Percentiles rank a stretch among this genome's conserved stretches.
phyloP scores from a whole-genome alignment of 2,113 vertebrate genomes.

The Danionella cerebrum region DNA sequence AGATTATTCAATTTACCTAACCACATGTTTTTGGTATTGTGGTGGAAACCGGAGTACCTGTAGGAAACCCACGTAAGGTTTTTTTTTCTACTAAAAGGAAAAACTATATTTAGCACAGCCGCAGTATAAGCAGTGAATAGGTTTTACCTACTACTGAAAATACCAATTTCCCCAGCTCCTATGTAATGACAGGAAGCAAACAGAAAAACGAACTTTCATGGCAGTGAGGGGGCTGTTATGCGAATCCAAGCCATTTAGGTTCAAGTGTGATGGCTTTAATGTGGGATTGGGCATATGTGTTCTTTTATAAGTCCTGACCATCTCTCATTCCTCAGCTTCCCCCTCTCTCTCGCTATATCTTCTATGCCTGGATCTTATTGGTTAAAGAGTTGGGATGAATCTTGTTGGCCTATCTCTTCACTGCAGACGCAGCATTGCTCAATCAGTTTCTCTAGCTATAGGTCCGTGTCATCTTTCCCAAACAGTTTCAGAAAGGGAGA shows the following conservation, averaged over 20 bases:
- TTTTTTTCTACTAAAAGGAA: no score
- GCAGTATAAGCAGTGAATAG: no score
- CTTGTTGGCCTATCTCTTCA: constrained; percentile 55
- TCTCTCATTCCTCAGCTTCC: not conserved
- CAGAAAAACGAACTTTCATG: not conserved
- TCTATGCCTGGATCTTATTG: constrained; percentile 26
- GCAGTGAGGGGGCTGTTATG: not conserved
- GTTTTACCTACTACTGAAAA: not conserved
- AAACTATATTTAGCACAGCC: no score
- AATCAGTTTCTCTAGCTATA: constrained; percentile 58
- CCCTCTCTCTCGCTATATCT: not conserved
- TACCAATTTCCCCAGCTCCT: no score
- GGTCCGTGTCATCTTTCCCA: constrained; percentile 55
- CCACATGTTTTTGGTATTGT: no score
- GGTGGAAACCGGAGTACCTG: no score
- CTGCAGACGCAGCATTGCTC: constrained; percentile 51
- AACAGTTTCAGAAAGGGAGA: not conserved
- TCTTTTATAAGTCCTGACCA: not conserved
- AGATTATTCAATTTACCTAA: no score
- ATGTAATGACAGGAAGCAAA: not conserved
- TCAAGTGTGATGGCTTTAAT: not conserved
- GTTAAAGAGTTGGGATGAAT: constrained; percentile 40
- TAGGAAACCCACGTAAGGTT: no score
- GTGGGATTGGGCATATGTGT: not conserved
- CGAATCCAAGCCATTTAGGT: not conserved